Evolutionary conservation across 1,140 invertebrate species (phyloP).

Genomic region (Lordiphosa stackelbergi): DNA sequence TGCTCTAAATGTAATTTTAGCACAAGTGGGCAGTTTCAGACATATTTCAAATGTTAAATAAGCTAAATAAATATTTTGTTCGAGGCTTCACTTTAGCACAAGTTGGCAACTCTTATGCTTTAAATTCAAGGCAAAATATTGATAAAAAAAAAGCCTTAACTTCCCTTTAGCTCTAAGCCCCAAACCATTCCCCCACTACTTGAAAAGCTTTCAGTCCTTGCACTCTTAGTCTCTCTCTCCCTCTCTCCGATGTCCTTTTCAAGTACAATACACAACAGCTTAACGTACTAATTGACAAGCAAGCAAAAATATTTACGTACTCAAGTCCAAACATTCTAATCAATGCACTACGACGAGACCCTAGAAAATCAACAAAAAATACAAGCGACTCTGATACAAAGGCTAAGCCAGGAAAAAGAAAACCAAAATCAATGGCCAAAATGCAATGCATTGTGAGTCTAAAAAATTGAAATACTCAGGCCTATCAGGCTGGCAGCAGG

Average conservation of each 20-base stretch:
- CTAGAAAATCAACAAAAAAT: conserved; percentile 1
- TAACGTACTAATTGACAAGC: conserved; percentile 71
- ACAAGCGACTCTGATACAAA: conserved; percentile 26
- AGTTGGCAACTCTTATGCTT: no score
- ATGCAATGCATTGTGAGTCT: conserved; percentile 20
- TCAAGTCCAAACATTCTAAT: conserved; percentile 76
- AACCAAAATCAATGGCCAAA: conserved; percentile 33
- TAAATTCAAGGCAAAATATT: no score
- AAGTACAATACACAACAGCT: conserved; percentile 37
- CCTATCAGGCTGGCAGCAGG: conserved; percentile 33
- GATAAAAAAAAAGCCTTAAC: no score
- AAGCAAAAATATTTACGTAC: conserved; percentile 75
- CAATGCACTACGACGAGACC: conserved; percentile 50
- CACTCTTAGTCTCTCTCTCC: no score
- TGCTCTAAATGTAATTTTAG: no score
- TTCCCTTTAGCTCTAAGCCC: no score
- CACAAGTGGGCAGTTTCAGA: no score
- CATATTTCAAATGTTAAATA: no score
- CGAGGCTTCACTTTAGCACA: no score
- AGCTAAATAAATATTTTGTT: no score
- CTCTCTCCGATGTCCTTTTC: not conserved
- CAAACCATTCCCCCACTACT: no score
- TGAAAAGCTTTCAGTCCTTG: no score
- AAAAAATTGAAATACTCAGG: conserved; percentile 15
- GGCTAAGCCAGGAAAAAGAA: conserved; percentile 23